phyloP scores from a whole-genome alignment of 2,113 vertebrate species.

The Syngnathus floridae region DNA sequence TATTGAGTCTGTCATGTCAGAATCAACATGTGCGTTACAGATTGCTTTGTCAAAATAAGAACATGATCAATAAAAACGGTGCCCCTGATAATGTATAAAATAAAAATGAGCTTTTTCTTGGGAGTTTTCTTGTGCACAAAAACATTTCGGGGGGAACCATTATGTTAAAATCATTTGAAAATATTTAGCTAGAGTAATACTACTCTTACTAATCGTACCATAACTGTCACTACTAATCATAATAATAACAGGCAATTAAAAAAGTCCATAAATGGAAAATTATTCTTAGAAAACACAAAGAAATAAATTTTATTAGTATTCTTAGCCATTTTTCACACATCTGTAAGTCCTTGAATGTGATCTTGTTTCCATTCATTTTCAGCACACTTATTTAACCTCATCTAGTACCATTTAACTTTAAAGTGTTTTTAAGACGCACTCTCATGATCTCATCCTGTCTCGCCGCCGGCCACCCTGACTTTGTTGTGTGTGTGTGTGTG shows the following conservation, averaged over 20 bases:
- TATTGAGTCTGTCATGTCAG: neutral
- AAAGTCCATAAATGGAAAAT: neutral
- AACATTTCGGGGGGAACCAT: neutral
- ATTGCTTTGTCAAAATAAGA: neutral
- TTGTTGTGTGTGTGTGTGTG: conserved; percentile 21
- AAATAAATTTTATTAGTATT: neutral
- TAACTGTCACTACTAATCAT: neutral
- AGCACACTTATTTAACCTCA: neutral
- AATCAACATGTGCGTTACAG: neutral
- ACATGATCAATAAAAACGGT: neutral
- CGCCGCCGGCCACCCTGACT: conserved; percentile 40
- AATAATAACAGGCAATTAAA: neutral
- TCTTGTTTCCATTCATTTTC: conserved; percentile 4
- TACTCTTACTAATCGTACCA: neutral
- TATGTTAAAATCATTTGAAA: neutral
- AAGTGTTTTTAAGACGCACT: conserved; percentile 5
- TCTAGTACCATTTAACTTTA: conserved; percentile 7
- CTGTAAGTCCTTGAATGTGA: neutral
- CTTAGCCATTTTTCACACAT: neutral
- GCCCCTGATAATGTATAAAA: neutral
- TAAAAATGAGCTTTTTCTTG: neutral
- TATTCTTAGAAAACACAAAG: neutral
- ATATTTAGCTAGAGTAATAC: neutral
- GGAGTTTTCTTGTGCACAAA: neutral
- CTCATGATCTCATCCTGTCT: conserved; percentile 15